Evolutionary conservation across 1,140 invertebrate genomes (phyloP), one percentile per base, ranked within the genome.

Genomic region (Nomia melanderi): DNA sequence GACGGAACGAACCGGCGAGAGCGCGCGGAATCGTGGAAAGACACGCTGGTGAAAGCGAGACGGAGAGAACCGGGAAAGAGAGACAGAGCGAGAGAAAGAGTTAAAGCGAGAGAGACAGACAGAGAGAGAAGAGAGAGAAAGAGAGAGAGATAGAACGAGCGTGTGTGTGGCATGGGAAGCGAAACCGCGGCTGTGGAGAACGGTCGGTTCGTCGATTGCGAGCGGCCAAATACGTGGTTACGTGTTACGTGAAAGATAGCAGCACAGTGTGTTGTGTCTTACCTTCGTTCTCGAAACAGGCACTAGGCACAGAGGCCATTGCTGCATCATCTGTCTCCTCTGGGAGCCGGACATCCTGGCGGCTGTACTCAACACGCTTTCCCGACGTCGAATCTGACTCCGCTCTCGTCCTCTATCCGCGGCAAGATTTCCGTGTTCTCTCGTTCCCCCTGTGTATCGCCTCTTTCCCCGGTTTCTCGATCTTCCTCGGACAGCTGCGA

Each of bases 251-350:
- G 65, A 53, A 63, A 70, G 53, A 69, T 69, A 67, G 25, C 60
- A 67, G 25, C 27, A 36, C 59, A 62, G 41, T 20, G 41, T 44
- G 41, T 41, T 50, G 62, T 39, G 27, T 82, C 89, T 90, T 90
- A 92, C 91, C 89, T 90, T 91, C 50, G 84, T 63, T 77, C 87
- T 90, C 64, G 87, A 69, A 72, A 90, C 86, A 66, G 87, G 78
- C 78, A 90, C 77, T 67, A 92, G 78, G 70, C 89, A 91, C 53
- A 91, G 75, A 29, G 91, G 91, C 91, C 91, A 92, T 89, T 90
- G 90, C 64, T 92, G 91, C 89, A 92, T 90, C 77, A 92, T 92
- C 73, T 91, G 90, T 72, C 88, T 88, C 67, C 87, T 88, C 50
- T 86, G 82, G 20, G 89, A 87, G 63, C 79, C 84, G 62, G 89